Conservation (phyloP, 2,888 invertebrate species). For the Megamerina dolium region DNA sequence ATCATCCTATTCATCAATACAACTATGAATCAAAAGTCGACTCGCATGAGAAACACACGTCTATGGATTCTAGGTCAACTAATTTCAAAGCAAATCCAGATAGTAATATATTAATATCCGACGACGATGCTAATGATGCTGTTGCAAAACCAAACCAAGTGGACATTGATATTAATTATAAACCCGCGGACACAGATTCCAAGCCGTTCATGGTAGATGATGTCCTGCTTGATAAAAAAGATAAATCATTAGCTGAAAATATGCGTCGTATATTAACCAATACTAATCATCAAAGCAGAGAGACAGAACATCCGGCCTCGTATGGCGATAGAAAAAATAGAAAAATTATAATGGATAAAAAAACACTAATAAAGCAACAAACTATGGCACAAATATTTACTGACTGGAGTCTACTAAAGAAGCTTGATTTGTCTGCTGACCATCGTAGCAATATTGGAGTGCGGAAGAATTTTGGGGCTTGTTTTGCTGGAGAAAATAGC, state of each 20-base stretch:
- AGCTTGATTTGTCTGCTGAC: conserved; percentile 36
- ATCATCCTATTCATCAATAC: too few relatives aligned
- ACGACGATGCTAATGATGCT: conserved; percentile 16
- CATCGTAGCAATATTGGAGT: conserved; percentile 37
- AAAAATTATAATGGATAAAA: conserved; percentile 1
- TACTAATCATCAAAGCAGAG: conserved; percentile 26
- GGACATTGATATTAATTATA: neutral
- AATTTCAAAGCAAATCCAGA: conserved; percentile 41
- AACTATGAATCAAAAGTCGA: conserved; percentile 30
- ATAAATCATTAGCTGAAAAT: conserved; percentile 45
- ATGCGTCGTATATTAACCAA: conserved; percentile 49
- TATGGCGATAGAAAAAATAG: too few relatives aligned
- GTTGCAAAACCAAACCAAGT: conserved; percentile 13
- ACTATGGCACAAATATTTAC: conserved; percentile 33
- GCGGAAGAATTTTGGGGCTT: conserved; percentile 54
- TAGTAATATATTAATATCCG: conserved; percentile 38
- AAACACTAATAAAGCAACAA: neutral
- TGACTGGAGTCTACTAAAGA: conserved; percentile 40
- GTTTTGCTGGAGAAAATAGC: conserved; percentile 77
- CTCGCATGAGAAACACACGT: conserved; percentile 29
- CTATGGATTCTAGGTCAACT: conserved; percentile 28
- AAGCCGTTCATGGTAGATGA: conserved; percentile 30
- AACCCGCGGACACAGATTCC: conserved; percentile 1
- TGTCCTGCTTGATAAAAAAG: conserved; percentile 32
- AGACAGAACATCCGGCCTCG: conserved; percentile 16